These are phyloP conservation scores for Heptranchias perlo DNA, from an alignment of 2,113 vertebrate genomes.

Conservation along the genomic window DNA sequence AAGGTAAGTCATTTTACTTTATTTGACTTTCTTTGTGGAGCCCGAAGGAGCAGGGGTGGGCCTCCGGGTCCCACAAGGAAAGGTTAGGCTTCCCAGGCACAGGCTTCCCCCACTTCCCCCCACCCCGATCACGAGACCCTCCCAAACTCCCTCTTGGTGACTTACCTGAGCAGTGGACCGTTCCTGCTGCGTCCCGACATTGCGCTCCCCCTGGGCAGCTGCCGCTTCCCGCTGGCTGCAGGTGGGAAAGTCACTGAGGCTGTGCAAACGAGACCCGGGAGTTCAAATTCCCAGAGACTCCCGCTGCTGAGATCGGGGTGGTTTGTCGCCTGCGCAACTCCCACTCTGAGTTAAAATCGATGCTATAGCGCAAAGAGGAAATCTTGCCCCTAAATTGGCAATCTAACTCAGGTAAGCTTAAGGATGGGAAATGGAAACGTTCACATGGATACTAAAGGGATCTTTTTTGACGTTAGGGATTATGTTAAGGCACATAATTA, in stretches of 20 bases:
- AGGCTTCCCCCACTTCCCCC: too few species aligned
- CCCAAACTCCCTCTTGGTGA: not conserved
- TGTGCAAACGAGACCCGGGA: not conserved
- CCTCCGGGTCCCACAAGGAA: not conserved
- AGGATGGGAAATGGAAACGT: not conserved
- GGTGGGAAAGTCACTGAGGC: too few species aligned
- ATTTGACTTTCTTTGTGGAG: not conserved
- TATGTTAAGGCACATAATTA: not conserved
- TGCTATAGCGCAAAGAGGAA: not conserved
- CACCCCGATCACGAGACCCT: not conserved
- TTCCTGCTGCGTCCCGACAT: not conserved
- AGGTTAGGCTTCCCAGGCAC: too few species aligned
- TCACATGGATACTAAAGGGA: not conserved
- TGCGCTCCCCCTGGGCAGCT: not conserved
- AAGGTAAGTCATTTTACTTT: not conserved
- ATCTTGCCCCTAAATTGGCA: not conserved
- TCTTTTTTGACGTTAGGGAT: not conserved
- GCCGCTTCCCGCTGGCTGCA: too few species aligned
- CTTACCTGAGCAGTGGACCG: not conserved
- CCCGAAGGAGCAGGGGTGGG: not conserved
- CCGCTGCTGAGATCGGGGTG: not conserved
- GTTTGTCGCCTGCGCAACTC: not conserved
- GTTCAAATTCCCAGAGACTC: not conserved
- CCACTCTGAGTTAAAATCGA: not conserved
- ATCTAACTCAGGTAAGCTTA: not conserved